Base-by-base conservation (phyloP, 2,797 vertebrate genomes). In the Xenentodon cancila region DNA sequence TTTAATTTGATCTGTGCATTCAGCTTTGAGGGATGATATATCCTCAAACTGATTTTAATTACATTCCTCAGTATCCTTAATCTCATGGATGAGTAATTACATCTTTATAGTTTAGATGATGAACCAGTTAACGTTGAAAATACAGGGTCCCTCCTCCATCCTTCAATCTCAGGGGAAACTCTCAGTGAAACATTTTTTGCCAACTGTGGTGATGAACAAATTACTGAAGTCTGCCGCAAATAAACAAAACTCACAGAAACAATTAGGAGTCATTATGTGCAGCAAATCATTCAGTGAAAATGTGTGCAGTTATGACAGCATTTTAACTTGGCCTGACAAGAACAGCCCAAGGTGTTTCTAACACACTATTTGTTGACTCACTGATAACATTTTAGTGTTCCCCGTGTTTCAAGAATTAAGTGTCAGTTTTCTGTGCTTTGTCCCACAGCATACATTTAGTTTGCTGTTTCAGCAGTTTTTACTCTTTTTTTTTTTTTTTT, bases 1-100 rank as follows among this genome's bases (percentile, higher is more conserved):
- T 77, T 82, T 57, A 66, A 71, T 79, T 57, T 63, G 25, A 71
- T 74, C 48, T 53, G 55, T 52, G 34, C 13, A 32, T 67, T 44
- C 11, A 70, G 34, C 32, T 52, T 47, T 68, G 61, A 63, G 45
- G 57, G 51, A 66, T 27, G 50, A 68, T 54, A 52, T 57, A 67
- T 61, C 25, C 55, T 64, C 22, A 25, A 58, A 52, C 56, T 73
- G 48, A 83, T 84, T 76, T 71, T 20, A 77, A 71, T 74, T 56
- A 57, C 42, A 50, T 27, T 49, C 62, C 52, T 27, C 46, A 34
- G 30, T 64, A 55, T 73, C 53, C 50, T 18, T 56, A 69, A 30
- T 71, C 50, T 63, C 53, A 48, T 49, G 57, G 52, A 67, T 71
- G 56, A 68, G 43, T 77, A 77, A 82, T 86, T 77, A 81, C 32